Conservation (phyloP, 2,888 invertebrate species). For the Sceliomorpha sp. region DNA sequence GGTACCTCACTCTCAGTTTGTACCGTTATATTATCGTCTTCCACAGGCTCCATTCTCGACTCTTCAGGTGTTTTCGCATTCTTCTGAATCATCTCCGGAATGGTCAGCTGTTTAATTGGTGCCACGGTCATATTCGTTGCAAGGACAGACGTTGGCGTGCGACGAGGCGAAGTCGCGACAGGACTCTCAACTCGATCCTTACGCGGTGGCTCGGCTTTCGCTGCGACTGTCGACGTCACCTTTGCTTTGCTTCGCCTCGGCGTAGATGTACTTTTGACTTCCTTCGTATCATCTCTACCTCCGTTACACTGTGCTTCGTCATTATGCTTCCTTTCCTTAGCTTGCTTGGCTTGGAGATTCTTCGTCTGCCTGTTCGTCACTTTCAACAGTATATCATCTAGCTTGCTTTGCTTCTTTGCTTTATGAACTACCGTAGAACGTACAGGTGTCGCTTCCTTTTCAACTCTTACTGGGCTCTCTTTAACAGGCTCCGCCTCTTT, state of each 20-base stretch:
- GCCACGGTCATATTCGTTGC: conserved; percentile 16
- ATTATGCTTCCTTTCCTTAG: conserved; percentile 67
- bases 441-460: conserved; percentile 50
- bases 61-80: conserved; percentile 46
- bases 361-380: conserved; percentile 75
- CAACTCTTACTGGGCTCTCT: conserved; percentile 13
- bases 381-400: conserved; percentile 75
- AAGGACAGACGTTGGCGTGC: conserved; percentile 53
- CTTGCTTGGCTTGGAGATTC: conserved; percentile 68
- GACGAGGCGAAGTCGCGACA: conserved; percentile 54
- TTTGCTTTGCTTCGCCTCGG: conserved; percentile 68
- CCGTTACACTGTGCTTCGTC: conserved; percentile 67
- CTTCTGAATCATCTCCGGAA: conserved; percentile 64
- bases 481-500: conserved; percentile 54
- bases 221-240: conserved; percentile 42
- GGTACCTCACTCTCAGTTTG: conserved; percentile 67
- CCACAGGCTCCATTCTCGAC: conserved; percentile 57
- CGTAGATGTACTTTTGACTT: conserved; percentile 55
- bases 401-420: conserved; percentile 73
- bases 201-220: conserved; percentile 48
- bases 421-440: conserved; percentile 50
- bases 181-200: conserved; percentile 51
- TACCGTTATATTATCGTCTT: conserved; percentile 58
- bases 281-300: conserved; percentile 65
- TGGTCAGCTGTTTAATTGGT: conserved; percentile 66